These are phyloP conservation scores for Tylochromis polylepis DNA, from an alignment of 2,113 vertebrate genomes.

Conservation along the genomic window DNA sequence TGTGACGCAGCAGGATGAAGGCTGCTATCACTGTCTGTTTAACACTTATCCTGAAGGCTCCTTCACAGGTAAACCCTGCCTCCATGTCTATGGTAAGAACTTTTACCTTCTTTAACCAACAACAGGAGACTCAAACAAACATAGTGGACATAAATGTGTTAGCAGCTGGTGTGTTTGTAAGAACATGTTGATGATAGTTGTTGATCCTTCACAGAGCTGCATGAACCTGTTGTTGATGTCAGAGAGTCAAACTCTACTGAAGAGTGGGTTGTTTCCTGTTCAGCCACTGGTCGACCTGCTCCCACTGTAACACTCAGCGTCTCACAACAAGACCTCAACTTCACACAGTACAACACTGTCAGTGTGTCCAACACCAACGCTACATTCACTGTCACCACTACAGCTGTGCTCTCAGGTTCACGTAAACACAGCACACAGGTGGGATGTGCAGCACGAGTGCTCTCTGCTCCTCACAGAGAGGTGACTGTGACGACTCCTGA, in stretches of 20 bases:
- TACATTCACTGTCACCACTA: neutral
- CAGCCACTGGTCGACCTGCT: neutral
- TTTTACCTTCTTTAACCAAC: fast-evolving
- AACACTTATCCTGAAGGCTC: neutral
- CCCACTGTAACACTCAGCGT: too few relatives aligned
- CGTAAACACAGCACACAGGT: neutral
- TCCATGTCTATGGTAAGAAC: slow-evolving; percentile 35
- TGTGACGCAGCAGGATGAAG: neutral
- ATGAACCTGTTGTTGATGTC: neutral
- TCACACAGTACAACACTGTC: neutral
- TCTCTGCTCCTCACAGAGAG: neutral
- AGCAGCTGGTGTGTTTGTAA: fast-evolving
- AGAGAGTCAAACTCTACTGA: neutral
- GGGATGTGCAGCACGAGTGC: neutral
- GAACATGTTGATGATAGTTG: fast-evolving
- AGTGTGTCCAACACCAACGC: neutral
- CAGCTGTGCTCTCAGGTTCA: neutral
- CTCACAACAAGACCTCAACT: too few relatives aligned
- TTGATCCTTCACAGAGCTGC: neutral
- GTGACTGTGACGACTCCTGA: too few relatives aligned
- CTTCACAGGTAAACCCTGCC: neutral
- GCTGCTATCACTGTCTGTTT: slow-evolving; percentile 39
- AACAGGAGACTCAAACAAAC: neutral
- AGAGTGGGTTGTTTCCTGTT: neutral
- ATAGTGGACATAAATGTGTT: neutral